Base-by-base conservation (phyloP, 1,140 invertebrate species). In the Chelonus insularis region DNA sequence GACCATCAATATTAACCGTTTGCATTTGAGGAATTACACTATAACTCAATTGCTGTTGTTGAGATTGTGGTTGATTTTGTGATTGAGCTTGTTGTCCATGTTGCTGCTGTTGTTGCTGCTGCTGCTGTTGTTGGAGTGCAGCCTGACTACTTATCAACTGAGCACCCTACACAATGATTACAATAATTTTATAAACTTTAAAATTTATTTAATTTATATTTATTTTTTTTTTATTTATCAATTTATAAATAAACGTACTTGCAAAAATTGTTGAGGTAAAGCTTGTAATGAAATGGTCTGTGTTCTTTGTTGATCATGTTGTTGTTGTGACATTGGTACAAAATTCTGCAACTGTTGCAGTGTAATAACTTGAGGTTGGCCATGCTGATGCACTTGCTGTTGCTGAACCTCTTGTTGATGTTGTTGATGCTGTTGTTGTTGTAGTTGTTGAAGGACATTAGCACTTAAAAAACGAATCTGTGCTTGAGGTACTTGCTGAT, bases 1-100 rank as follows among this genome's bases (percentile, higher is more conserved):
- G 94, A 0, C 94, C 94, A 77, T 96, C 94, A 4, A 96, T 91
- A 16, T 92, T 95, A 6, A 97, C 90, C 0, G 92, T 91, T 77
- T 96, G 94, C 86, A 94, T 89, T 34, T 88, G 87, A 21, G 85
- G 82, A 25, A 86, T 82, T 1, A 87, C 82, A 62, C 84, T 90
- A 72, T 89, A 90, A 11, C 86, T 88, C 56, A 79, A 70, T 71
- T 76, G 81, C 69, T 81, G 84, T 67, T 80, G 85, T 58, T 70
- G 82, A 14, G 73, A 77, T 70, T 84, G 82, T 63, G 82, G 76
- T 58, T 75, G 79, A 20, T 32, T 66, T 71, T 66, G 76, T 55
- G 65, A 66, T 23, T 85, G 80, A 12, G 51, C 43, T 59, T 82
- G 76, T 56, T 72, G 75, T 68, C 74, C 81, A 71, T 86, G 78